phyloP scores from a whole-genome alignment of 2,797 vertebrate genomes.

The Trachops cirrhosus region DNA sequence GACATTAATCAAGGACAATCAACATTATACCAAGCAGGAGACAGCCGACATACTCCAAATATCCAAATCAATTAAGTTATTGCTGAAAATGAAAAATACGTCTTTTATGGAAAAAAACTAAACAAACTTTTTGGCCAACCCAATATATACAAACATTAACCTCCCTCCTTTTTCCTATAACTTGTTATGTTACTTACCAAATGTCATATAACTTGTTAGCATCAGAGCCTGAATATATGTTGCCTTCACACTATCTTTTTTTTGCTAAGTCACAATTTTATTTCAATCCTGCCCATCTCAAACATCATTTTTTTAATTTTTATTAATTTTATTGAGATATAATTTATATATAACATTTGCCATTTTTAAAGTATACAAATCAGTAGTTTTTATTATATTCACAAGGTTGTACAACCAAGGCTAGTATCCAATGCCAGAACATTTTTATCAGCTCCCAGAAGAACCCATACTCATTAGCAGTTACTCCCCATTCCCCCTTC shows the following conservation, averaged over 20 bases:
- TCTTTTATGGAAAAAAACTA: not conserved
- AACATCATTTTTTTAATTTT: not conserved
- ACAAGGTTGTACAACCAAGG: not conserved
- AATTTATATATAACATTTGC: not conserved
- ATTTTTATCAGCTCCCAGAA: not conserved
- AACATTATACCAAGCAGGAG: not conserved
- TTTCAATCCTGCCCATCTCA: slow-evolving; percentile 1
- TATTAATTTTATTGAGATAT: not conserved
- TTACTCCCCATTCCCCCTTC: not conserved
- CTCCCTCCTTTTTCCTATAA: not conserved
- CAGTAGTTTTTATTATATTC: not conserved
- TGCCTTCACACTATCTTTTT: not conserved
- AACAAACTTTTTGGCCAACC: not conserved
- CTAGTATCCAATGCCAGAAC: not conserved
- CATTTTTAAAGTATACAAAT: not conserved
- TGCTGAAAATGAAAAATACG: not conserved
- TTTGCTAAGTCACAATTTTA: not conserved
- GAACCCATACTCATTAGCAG: not conserved
- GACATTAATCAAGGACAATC: not conserved
- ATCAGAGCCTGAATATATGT: not conserved
- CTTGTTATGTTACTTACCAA: slow-evolving; percentile 8
- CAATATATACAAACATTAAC: not conserved
- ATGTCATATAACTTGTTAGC: not conserved
- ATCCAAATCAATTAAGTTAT: not conserved
- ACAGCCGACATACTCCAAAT: not conserved